Conservation (phyloP, 30 jellyfish, hydroid and myxozoan genomes). For the Aurelia sp. region DNA sequence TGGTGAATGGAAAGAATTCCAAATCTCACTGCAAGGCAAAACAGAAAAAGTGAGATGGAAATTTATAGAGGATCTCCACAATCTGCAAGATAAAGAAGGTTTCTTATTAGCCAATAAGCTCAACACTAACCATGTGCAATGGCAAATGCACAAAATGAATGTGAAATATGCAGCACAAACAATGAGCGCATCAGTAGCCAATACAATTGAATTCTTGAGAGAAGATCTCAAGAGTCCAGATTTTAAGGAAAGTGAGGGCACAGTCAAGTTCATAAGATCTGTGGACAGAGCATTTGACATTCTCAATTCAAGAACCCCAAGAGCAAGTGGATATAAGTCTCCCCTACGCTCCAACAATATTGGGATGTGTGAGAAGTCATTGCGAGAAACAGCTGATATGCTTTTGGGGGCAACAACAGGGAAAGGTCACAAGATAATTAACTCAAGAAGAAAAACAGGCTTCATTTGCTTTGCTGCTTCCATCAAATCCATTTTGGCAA, state of each 20-base stretch:
- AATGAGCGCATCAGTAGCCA: slow-evolving; percentile 33
- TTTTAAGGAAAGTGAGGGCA: slow-evolving; percentile 30
- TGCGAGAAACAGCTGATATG: slow-evolving; percentile 6
- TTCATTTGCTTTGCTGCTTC: slow-evolving; percentile 25
- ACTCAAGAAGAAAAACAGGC: slow-evolving; percentile 29
- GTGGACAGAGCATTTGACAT: slow-evolving; percentile 41
- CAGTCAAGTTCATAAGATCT: slow-evolving; percentile 33
- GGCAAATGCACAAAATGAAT: slow-evolving; percentile 60
- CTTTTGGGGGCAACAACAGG: not conserved
- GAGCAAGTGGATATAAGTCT: slow-evolving; percentile 36
- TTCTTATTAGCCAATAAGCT: slow-evolving; percentile 41
- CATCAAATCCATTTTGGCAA: slow-evolving; percentile 6
- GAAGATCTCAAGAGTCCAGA: slow-evolving; percentile 27
- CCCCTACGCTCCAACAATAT: slow-evolving; percentile 14
- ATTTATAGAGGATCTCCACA: slow-evolving; percentile 9
- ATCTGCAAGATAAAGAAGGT: slow-evolving; percentile 50
- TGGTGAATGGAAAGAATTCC: slow-evolving; percentile 39
- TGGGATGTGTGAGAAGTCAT: not conserved
- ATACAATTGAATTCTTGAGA: slow-evolving; percentile 38
- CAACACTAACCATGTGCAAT: slow-evolving; percentile 17
- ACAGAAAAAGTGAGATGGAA: slow-evolving; percentile 24
- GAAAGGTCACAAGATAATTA: not conserved
- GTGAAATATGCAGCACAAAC: slow-evolving; percentile 44
- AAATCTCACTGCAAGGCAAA: not conserved
- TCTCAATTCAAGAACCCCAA: slow-evolving; percentile 41